A percentile compares a stretch with the other conserved stretches of the same genome.
phyloP scores from a whole-genome alignment of 2,888 invertebrate species.

The Scaptomyza cyrtandrae region DNA sequence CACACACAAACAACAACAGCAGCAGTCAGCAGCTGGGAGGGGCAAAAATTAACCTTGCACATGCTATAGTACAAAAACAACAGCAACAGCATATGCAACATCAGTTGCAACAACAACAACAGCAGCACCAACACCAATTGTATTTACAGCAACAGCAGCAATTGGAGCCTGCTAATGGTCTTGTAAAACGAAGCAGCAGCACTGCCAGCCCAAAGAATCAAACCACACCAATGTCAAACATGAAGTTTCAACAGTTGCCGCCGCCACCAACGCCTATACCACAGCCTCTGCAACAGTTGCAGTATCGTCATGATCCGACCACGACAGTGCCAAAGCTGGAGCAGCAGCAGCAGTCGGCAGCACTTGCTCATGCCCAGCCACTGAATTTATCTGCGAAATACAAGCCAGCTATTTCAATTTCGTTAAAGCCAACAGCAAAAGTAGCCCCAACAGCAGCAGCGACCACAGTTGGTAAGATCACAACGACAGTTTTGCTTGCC shows the following conservation, averaged over 20 bases:
- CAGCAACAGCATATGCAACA: conserved; percentile 70
- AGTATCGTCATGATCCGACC: conserved; percentile 71
- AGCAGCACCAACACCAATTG: conserved; percentile 63
- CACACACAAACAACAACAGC: conserved; percentile 28
- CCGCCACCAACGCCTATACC: conserved; percentile 57
- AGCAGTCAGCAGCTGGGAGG: conserved; percentile 61
- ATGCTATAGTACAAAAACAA: conserved; percentile 84
- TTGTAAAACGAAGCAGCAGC: conserved; percentile 38
- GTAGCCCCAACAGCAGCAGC: conserved; percentile 33
- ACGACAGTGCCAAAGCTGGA: conserved; percentile 63
- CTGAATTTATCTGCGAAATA: conserved; percentile 77
- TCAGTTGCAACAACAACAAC: conserved; percentile 56
- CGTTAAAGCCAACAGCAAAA: conserved; percentile 13
- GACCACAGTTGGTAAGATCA: conserved; percentile 26
- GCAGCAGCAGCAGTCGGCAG: conserved; percentile 30
- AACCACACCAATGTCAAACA: conserved; percentile 26
- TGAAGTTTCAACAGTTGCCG: conserved; percentile 55
- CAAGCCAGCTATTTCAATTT: conserved; percentile 57
- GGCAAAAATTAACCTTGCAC: conserved; percentile 84
- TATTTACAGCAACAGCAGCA: conserved; percentile 55
- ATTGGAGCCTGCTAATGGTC: conserved; percentile 26
- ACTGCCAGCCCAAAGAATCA: conserved; percentile 44
- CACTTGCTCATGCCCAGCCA: conserved; percentile 58
- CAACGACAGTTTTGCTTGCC: conserved; percentile 30
- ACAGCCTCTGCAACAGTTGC: conserved; percentile 59